phyloP scores from a whole-genome alignment of 2,888 invertebrate genomes.

The Euphydryas editha region DNA sequence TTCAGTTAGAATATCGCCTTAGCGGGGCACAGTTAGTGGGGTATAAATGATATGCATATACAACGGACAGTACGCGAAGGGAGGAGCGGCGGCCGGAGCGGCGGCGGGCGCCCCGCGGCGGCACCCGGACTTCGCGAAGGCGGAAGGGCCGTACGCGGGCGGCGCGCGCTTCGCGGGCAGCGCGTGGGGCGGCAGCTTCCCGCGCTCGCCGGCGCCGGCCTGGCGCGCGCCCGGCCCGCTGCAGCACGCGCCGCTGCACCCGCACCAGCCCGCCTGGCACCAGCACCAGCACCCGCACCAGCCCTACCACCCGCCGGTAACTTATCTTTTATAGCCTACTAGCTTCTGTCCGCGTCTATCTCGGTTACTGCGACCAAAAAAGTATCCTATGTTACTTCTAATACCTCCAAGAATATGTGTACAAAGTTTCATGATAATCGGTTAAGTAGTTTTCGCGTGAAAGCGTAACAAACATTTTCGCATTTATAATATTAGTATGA shows the following conservation, averaged over 20 bases:
- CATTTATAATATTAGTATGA: too few species aligned
- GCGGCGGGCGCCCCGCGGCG: conserved; percentile 86
- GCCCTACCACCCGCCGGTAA: conserved; percentile 66
- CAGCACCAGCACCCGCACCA: conserved; percentile 71
- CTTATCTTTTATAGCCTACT: too few species aligned
- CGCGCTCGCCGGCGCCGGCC: conserved; percentile 63
- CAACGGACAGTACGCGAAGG: conserved; percentile 58
- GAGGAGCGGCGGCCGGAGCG: conserved; percentile 64
- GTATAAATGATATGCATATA: conserved; percentile 17
- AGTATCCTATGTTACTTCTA: too few species aligned
- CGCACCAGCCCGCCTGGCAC: conserved; percentile 67
- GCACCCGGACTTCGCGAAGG: conserved; percentile 91
- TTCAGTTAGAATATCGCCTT: background rate
- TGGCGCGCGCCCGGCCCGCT: conserved; percentile 60
- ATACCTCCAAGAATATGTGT: too few species aligned
- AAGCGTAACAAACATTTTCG: too few species aligned
- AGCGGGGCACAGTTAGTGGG: conserved; percentile 3
- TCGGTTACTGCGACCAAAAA: too few species aligned
- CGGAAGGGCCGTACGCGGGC: conserved; percentile 69
- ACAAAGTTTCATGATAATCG: too few species aligned
- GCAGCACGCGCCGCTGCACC: conserved; percentile 55
- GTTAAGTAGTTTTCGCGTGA: too few species aligned
- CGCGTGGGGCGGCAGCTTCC: conserved; percentile 62
- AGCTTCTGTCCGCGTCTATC: too few species aligned
- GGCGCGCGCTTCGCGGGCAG: conserved; percentile 46